Percentiles rank a stretch among this genome's conserved stretches.
phyloP scores from a whole-genome alignment of 2,797 vertebrate species.

The Pampus argenteus region DNA sequence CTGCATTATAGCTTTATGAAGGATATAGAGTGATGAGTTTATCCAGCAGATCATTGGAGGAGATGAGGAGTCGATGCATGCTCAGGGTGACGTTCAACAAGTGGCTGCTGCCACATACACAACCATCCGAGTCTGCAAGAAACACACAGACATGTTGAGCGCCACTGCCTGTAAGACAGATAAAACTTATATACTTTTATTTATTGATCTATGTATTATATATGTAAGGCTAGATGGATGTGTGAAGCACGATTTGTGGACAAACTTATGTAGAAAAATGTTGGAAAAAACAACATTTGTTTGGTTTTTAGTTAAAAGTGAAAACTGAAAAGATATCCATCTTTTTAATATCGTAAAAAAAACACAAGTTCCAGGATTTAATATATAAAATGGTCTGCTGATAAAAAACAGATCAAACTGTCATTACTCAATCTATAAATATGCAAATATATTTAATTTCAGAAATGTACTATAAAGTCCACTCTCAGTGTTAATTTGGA shows the following conservation, averaged over 20 bases:
- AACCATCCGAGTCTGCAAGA: conserved; percentile 91
- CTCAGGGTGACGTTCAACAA: conserved; percentile 92
- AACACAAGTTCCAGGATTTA: no score
- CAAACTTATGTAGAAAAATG: neutral
- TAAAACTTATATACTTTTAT: no score
- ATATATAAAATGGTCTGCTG: no score
- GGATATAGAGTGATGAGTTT: conserved; percentile 94
- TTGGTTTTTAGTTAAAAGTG: no score
- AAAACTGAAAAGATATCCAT: no score
- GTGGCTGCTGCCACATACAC: conserved; percentile 88
- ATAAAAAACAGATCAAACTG: no score
- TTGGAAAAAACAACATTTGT: neutral
- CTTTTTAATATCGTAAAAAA: no score
- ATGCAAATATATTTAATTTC: no score
- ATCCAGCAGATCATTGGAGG: conserved; percentile 92
- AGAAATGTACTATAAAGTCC: no score
- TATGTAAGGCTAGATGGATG: neutral
- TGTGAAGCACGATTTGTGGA: neutral
- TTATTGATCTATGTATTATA: no score
- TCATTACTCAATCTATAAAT: no score
- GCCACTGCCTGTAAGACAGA: no score
- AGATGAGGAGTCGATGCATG: conserved; percentile 94
- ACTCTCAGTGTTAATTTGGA: neutral
- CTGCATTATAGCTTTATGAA: conserved; percentile 68
- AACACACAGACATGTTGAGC: conserved; percentile 10